Percentiles rank a stretch among this genome's conserved stretches.
Evolutionary conservation across 2,797 vertebrate genomes (phyloP).

Genomic region (Hydrophis major): DNA sequence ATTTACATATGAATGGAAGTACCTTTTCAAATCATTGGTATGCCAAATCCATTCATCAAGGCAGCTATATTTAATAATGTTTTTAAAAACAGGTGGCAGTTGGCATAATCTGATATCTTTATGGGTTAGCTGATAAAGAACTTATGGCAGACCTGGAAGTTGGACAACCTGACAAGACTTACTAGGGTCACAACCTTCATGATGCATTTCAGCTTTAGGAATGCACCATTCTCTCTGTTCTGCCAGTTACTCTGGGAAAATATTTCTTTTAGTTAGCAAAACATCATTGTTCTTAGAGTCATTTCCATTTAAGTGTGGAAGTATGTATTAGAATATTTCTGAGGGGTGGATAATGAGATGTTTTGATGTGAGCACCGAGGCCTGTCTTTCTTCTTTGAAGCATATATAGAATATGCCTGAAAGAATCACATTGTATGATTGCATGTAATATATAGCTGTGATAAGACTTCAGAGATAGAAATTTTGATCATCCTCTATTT

Average conservation of each 20-base stretch:
- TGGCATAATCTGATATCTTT: constrained; percentile 20
- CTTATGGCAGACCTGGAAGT: neutral
- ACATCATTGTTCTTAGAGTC: constrained; percentile 31
- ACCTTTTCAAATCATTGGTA: constrained; percentile 1
- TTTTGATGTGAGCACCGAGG: constrained; percentile 43
- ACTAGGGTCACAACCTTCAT: constrained; percentile 20
- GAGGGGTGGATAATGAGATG: constrained; percentile 24
- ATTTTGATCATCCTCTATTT: constrained; percentile 47
- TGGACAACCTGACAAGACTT: constrained; percentile 15
- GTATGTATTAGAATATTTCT: constrained; percentile 38
- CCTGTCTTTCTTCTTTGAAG: constrained; percentile 41
- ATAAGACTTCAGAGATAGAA: constrained; percentile 47
- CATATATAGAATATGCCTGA: constrained; percentile 30
- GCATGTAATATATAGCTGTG: constrained; percentile 40
- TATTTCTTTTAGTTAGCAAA: constrained; percentile 28
- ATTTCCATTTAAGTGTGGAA: constrained; percentile 42
- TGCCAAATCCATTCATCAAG: constrained; percentile 31
- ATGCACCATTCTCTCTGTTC: constrained; percentile 8
- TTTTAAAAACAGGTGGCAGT: constrained; percentile 22
- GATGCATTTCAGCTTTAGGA: constrained; percentile 15
- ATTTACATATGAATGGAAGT: constrained; percentile 33
- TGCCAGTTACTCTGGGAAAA: neutral
- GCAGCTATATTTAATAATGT: constrained; percentile 20
- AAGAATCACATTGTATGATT: constrained; percentile 43
- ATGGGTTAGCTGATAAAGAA: constrained; percentile 28